Base-by-base conservation (phyloP, 2,113 vertebrate genomes). In the Nanorana parkeri region DNA sequence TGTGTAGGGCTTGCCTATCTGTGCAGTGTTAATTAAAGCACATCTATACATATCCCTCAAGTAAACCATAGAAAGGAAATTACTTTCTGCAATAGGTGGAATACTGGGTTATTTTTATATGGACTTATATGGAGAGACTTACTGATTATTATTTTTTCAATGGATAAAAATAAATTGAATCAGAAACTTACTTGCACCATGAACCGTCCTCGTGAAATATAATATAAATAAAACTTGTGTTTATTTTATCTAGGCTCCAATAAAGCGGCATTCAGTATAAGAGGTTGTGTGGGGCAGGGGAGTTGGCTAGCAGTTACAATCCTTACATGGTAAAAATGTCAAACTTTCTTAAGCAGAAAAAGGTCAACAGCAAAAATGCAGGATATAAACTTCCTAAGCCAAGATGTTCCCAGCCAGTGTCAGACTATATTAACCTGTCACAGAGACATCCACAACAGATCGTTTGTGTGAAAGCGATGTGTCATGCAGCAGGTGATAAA, bases 251-350 rank as follows among this genome's bases (percentile, higher is more conserved):
- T 64, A 19, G 69, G 68, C 52, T 23, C 68, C 58, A 81, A 81
- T 71, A 81, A 63, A 51, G 5, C 17, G 41, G 68, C 20, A 63
- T n/a, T 81, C 7, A 4, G 8, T 32, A 13, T 21, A 15, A 6
- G 21, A 32, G 79, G n/a, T 41, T 81, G 56, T 54, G 56, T 60
- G 79, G 67, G 69, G 60, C 60, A 55, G 79, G 51, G 47, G 47
- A 67, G 28, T 58, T 28, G 64, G 51, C 51, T 65, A 41, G 28
- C 47, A 68, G 77, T 28, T 66, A 29, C 28, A 32, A 17, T 66
- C 80, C 80, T 75, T 82, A 82, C 51, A 75, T 82, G 80, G 80
- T 75, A 75, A 82, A 72, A 82, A 75, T 47, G 63, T 67, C 61
- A 67, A 65, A 65, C 51, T 29, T 28, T 26, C 64, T 20, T 11